These are phyloP conservation scores for Falco cherrug DNA, from an alignment of 2,797 vertebrate species.

Conservation along the genomic window DNA sequence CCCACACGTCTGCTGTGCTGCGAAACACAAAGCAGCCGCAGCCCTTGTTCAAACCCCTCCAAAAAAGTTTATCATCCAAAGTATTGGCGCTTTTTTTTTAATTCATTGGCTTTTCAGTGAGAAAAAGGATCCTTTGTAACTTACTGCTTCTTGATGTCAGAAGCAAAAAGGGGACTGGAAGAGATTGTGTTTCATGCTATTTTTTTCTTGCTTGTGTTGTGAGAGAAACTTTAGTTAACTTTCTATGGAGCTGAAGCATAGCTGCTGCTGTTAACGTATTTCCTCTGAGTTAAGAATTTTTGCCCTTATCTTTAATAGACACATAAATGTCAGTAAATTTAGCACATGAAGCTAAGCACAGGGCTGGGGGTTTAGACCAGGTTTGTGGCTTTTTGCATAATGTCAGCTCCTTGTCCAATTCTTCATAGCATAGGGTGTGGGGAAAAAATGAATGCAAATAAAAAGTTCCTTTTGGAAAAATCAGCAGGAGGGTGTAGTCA, in stretches of 20 bases:
- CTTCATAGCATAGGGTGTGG: fast-evolving
- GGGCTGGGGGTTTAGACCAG: background rate
- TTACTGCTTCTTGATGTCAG: background rate
- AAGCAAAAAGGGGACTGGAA: background rate
- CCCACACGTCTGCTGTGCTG: background rate
- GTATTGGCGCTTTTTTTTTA: background rate
- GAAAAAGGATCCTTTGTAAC: background rate
- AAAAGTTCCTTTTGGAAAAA: background rate
- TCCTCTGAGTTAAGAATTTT: background rate
- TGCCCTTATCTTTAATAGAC: background rate
- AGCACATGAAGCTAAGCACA: background rate
- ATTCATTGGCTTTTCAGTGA: background rate
- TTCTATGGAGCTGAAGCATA: background rate
- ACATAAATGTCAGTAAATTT: background rate
- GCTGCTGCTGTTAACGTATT: background rate
- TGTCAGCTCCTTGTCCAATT: background rate
- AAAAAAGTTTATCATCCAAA: background rate
- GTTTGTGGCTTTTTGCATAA: background rate
- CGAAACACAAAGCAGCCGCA: background rate
- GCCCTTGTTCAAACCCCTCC: background rate
- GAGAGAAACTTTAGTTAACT: background rate
- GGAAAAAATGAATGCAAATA: background rate
- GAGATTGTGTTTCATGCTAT: background rate
- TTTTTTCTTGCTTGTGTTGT: background rate
- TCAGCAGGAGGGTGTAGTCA: background rate